These are phyloP conservation scores for Palaemon carinicauda DNA, from an alignment of 1,140 invertebrate species.

Conservation along the genomic window DNA sequence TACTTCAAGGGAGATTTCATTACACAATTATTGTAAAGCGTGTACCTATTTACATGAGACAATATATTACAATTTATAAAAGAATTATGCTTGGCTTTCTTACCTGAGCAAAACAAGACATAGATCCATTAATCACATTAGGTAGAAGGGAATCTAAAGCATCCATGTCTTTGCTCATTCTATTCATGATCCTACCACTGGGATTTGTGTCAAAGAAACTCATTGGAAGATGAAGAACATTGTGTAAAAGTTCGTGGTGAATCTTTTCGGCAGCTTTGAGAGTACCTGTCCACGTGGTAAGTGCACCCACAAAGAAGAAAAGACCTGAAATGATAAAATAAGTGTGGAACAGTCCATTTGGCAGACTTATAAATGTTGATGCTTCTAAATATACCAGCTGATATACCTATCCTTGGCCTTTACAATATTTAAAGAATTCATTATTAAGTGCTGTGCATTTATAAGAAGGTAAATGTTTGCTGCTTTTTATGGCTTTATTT, in stretches of 20 bases:
- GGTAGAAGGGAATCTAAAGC: slow-evolving; percentile 79
- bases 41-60: neutral
- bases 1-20: too few species aligned
- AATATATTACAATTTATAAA: neutral
- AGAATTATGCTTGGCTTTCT: neutral
- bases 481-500: too few species aligned
- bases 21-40: too few species aligned
- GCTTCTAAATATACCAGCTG: too few species aligned
- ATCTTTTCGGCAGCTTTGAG: slow-evolving; percentile 74
- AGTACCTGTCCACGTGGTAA: slow-evolving; percentile 64
- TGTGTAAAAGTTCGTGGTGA: slow-evolving; percentile 74
- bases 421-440: too few species aligned
- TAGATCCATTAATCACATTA: slow-evolving; percentile 70
- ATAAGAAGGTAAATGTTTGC: too few species aligned
- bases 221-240: slow-evolving; percentile 74
- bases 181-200: slow-evolving; percentile 82
- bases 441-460: too few species aligned
- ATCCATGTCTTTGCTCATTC: slow-evolving; percentile 86
- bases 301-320: too few species aligned
- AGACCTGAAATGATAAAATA: too few species aligned
- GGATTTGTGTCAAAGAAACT: slow-evolving; percentile 89
- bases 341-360: too few species aligned
- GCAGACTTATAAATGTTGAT: too few species aligned
- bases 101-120: slow-evolving; percentile 67
- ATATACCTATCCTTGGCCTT: too few species aligned